Evolutionary conservation across 2,797 vertebrate species (phyloP).

Genomic region (Netta rufina): DNA sequence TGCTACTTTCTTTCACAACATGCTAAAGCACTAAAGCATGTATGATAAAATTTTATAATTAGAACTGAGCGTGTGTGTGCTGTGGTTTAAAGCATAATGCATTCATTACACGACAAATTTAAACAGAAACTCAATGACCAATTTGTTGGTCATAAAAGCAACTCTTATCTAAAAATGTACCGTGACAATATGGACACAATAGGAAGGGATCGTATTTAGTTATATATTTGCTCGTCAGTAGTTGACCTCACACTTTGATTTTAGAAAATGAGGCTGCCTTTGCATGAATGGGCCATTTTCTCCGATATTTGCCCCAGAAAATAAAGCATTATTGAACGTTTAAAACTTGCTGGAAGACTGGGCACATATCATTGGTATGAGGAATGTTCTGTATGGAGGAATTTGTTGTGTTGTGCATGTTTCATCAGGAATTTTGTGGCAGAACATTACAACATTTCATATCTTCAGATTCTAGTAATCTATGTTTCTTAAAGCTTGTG

Average conservation of each 20-base stretch:
- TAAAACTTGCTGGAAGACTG: not conserved
- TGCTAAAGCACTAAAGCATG: not conserved
- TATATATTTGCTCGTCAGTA: not conserved
- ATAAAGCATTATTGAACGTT: not conserved
- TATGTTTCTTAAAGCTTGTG: slow-evolving; percentile 23
- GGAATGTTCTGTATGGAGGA: not conserved
- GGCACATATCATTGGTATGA: not conserved
- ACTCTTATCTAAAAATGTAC: slow-evolving; percentile 11
- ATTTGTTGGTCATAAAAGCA: not conserved
- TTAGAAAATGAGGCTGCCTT: not conserved
- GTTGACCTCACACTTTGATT: not conserved
- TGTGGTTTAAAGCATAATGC: not conserved
- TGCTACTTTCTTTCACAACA: not conserved
- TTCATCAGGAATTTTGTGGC: not conserved
- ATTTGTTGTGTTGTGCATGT: not conserved
- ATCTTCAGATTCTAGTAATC: slow-evolving; percentile 10
- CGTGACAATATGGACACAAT: not conserved
- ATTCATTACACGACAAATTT: not conserved
- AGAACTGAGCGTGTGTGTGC: not conserved
- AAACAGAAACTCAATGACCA: not conserved
- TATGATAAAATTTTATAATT: slow-evolving; percentile 25
- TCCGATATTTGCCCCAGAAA: not conserved
- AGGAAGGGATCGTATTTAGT: not conserved
- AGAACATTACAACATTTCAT: slow-evolving; percentile 4
- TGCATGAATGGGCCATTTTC: not conserved